Evolutionary conservation across 2,797 vertebrate genomes (phyloP), one percentile per base, ranked within the genome.

Genomic region (Sebastes minor): DNA sequence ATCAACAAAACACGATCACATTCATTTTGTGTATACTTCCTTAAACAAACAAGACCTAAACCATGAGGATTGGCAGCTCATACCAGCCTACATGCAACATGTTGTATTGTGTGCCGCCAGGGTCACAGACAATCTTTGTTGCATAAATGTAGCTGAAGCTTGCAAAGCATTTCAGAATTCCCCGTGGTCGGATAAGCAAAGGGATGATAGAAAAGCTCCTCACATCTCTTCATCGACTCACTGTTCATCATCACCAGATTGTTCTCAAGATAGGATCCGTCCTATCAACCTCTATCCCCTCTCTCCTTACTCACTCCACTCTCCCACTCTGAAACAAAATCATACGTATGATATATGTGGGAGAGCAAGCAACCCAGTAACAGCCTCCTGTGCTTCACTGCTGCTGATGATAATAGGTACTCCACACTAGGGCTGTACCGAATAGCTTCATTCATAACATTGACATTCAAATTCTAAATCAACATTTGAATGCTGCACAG

Each of bases 301-400:
- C 46, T 61, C 59, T 60, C 16, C 53, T 78, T 66, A 69, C 81
- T 78, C 76, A 61, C 30, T 35, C 25, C 63, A 27, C 63, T 71
- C 65, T 78, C 46, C 82, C 68, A 38, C 80, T 69, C 18, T 60
- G 28, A 87, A 77, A 76, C 75, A 72, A 46, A 23, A 57, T 72
- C 16, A 64, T 46, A 63, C 18, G 2, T 12, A 42, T 57, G 56
- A 78, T 49, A 8, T 67, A 25, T 57, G 76, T 83, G 65, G 76
- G 79, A 59, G 77, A 66, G 67, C 52, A 55, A 71, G 33, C 42
- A 30, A 16, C 56, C 61, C 62, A 2, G 2, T 53, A 69, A 61
- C 84, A 61, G 66, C 76, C 25, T 71, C 27, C 18, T 64, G 73
- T 83, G 80, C 18, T 23, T 76, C 90, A 82, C 80, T 20, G 57